phyloP scores from a whole-genome alignment of 2,797 vertebrate species.

The Pangasius krempfi region DNA sequence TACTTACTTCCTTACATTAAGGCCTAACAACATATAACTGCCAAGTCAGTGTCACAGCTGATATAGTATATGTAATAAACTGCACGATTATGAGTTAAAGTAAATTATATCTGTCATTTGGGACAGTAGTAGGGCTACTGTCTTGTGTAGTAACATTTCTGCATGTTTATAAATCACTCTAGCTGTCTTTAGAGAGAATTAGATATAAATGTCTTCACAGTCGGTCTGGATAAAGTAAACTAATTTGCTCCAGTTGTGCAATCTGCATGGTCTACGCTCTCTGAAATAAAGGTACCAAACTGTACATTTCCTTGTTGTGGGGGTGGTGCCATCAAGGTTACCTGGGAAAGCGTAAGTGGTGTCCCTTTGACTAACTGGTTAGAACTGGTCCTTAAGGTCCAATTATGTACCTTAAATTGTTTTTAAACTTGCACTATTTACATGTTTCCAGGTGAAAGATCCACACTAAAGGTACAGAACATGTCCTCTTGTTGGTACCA shows the following conservation, averaged over 20 bases:
- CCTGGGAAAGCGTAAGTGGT: neutral
- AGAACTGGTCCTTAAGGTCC: neutral
- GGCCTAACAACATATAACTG: neutral
- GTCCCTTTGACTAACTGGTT: neutral
- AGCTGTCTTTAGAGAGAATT: neutral
- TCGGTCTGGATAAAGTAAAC: neutral
- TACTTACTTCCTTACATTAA: neutral
- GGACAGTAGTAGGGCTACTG: neutral
- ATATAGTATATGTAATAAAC: neutral
- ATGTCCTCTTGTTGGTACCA: neutral
- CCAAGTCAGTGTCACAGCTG: neutral
- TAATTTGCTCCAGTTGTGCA: neutral
- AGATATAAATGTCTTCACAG: neutral
- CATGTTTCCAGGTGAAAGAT: neutral
- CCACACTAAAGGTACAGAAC: neutral
- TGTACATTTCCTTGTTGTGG: neutral
- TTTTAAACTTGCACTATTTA: neutral
- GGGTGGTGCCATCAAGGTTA: neutral
- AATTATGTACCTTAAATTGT: neutral
- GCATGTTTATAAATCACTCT: neutral
- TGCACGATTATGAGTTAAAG: neutral
- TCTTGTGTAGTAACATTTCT: neutral
- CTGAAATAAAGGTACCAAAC: neutral
- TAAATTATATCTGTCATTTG: neutral
- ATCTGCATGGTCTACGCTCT: neutral